Percentiles rank a stretch among this genome's conserved stretches.
These are phyloP conservation scores for Etheostoma spectabile DNA, from an alignment of 2,113 vertebrate genomes.

Conservation along the genomic window DNA sequence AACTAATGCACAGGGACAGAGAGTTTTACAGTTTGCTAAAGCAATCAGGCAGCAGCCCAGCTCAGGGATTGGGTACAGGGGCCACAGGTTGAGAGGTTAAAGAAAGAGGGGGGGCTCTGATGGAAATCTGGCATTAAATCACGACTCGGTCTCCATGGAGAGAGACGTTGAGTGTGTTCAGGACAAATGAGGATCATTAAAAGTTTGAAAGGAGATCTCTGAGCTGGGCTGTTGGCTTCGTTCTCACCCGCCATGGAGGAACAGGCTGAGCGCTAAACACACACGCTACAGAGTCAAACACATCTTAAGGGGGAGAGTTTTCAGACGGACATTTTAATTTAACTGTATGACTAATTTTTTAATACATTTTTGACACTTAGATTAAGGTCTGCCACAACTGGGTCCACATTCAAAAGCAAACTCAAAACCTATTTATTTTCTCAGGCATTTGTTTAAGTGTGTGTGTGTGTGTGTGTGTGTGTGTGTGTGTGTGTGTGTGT, in stretches of 20 bases:
- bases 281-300: constrained; percentile 65
- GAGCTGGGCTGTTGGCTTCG: constrained; percentile 73
- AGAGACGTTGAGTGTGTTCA: background rate
- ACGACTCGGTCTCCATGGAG: background rate
- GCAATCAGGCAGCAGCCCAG: constrained; percentile 69
- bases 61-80: constrained; percentile 62
- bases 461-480: too few species aligned
- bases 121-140: constrained; percentile 13
- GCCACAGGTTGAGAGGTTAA: constrained; percentile 13
- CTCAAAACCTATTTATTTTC: too few species aligned
- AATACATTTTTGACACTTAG: background rate
- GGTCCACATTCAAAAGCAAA: too few species aligned
- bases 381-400: background rate
- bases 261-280: constrained; percentile 50
- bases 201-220: constrained; percentile 56
- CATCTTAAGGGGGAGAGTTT: constrained; percentile 39
- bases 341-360: background rate
- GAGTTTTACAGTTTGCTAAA: constrained; percentile 34
- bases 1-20: constrained; percentile 34
- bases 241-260: constrained; percentile 54
- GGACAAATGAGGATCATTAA: constrained; percentile 13
- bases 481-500: too few species aligned
- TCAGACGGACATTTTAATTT: background rate
- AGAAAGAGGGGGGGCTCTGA: constrained; percentile 1
- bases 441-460: too few species aligned